Evolutionary conservation across 2,888 invertebrate species (phyloP), one percentile per base, ranked within the genome.

Genomic region (Salpingus planirostris): DNA sequence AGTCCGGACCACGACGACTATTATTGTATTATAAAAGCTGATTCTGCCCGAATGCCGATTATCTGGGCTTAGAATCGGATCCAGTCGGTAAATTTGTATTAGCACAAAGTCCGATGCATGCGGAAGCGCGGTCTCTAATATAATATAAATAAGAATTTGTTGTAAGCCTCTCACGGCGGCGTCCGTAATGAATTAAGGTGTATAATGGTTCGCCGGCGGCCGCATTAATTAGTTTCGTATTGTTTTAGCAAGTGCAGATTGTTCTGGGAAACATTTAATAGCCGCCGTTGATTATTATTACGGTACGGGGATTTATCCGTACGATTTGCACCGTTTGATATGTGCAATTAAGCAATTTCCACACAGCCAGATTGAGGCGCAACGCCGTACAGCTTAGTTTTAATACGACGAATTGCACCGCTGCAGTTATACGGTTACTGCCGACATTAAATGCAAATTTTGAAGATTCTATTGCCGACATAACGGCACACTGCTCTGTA

Each of bases 201-300:
- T 49, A 47, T 52, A 50, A 49, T 52, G 42, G 47, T 43, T 41
- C 40, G 36, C 46, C 29, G 27, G 34, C 34, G 38, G 38, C 31
- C 18, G 24, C 35, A 38, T 38, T 38, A 38, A 38, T 38, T 38
- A 38, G 34, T 35, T 35, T 38, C 25, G 38, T 38, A 38, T 38
- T 38, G 38, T 34, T 38, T 38, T 38, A 38, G 34, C 31, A 28
- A 36, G 36, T 36, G 36, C 24, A 24, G 27, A 27, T 27, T 27
- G 31, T 36, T 28, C 27, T 15, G 35, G 36, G 36, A 31, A 36
- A 36, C 36, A 28, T 36, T 36, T 36, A 36, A 36, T 36, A 28
- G 36, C 36, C 28, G 28, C 27, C 27, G 27, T 31, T 36, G 31
- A 36, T 31, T 36, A 36, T 36, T 36, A 36, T 36, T 36, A 31